Evolutionary conservation across 2,113 vertebrate genomes (phyloP).

Genomic region (Gallinago jamesoni): DNA sequence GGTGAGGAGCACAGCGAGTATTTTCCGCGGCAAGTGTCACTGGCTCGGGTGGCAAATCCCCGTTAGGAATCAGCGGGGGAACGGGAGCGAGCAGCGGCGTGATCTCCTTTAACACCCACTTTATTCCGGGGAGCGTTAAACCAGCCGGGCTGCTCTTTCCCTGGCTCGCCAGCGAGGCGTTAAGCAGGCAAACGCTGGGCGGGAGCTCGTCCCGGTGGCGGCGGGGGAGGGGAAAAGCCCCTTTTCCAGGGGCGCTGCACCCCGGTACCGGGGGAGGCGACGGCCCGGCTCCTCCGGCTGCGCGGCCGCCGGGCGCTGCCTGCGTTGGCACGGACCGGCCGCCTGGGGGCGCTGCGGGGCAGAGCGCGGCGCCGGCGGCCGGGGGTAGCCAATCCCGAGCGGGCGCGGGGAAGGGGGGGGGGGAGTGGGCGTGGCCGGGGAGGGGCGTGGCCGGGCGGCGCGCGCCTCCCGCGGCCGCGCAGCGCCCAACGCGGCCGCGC

Average conservation of each 20-base stretch:
- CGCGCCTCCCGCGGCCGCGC: not conserved
- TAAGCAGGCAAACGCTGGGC: not conserved
- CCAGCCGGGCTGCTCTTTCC: not conserved
- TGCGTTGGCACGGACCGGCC: not conserved
- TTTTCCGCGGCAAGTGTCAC: not conserved
- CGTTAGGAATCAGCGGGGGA: not conserved
- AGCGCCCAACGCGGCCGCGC: not conserved
- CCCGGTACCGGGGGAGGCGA: not conserved
- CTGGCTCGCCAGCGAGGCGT: not conserved
- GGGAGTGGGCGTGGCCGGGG: not conserved
- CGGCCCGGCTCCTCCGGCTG: not conserved
- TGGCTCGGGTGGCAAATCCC: not conserved
- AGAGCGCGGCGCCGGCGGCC: slow-evolving; percentile 37
- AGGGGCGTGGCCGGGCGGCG: no score
- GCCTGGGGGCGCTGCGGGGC: slow-evolving; percentile 73
- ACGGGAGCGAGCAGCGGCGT: not conserved
- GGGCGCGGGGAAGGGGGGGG: not conserved
- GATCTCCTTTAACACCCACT: not conserved
- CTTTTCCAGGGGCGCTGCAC: not conserved
- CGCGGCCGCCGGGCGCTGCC: not conserved
- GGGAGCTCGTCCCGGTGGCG: not conserved
- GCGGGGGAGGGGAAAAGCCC: not conserved
- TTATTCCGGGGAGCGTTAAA: not conserved
- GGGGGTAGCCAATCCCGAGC: slow-evolving; percentile 45
- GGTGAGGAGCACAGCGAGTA: not conserved